phyloP scores from a whole-genome alignment of 1,140 invertebrate genomes.

The Drosophila seguyi region DNA sequence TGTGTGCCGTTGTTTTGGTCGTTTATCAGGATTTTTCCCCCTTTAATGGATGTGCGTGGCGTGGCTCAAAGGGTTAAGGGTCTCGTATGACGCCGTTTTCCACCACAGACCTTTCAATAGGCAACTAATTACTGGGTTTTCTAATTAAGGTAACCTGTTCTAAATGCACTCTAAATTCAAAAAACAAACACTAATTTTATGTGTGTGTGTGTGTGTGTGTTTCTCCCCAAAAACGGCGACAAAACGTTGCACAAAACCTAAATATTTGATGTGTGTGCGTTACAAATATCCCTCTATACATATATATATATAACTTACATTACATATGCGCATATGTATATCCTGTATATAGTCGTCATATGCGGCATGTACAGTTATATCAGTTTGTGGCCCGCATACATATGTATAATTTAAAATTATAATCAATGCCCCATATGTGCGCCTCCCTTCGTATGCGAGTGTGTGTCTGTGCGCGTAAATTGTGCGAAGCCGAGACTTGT shows the following conservation, averaged over 20 bases:
- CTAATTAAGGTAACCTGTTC: constrained; percentile 50
- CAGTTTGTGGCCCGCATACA: constrained; percentile 29
- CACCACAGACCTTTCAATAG: constrained; percentile 19
- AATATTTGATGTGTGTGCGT: constrained; percentile 69
- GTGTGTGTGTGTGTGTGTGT: constrained; percentile 20
- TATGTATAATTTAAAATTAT: constrained; percentile 81
- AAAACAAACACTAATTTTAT: constrained; percentile 67
- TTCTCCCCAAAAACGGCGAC: constrained; percentile 58
- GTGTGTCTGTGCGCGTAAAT: constrained; percentile 69
- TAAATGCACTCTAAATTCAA: constrained; percentile 43
- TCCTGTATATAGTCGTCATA: constrained; percentile 34
- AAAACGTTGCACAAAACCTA: constrained; percentile 71
- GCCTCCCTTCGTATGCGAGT: constrained; percentile 52
- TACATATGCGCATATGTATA: constrained; percentile 34
- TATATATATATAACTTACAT: constrained; percentile 1
- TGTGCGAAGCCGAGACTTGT: constrained; percentile 72
- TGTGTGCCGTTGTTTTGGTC: constrained; percentile 34
- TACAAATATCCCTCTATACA: constrained; percentile 22
- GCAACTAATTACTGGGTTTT: constrained; percentile 38
- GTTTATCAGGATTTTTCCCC: constrained; percentile 69
- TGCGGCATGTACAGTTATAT: constrained; percentile 57
- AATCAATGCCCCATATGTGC: constrained; percentile 70
- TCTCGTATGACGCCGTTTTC: constrained; percentile 9
- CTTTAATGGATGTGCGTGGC: constrained; percentile 13
- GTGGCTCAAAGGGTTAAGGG: constrained; percentile 46